These are phyloP conservation scores for Drosophila affinis DNA, from an alignment of 2,888 invertebrate genomes.

Conservation along the genomic window DNA sequence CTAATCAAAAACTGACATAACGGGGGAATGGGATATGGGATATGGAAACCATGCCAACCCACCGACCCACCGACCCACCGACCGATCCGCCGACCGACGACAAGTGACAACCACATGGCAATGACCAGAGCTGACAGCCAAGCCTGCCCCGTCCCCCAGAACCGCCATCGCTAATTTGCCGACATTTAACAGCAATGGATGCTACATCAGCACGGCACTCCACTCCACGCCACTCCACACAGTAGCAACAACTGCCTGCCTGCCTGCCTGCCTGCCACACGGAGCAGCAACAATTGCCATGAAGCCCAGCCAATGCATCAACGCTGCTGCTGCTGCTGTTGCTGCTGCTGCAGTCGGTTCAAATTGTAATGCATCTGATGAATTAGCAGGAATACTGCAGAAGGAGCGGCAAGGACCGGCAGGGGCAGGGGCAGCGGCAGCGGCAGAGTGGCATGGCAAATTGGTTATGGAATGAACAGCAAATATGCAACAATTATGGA, in stretches of 20 bases:
- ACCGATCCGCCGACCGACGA: slow-evolving; percentile 50
- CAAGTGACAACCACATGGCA: slow-evolving; percentile 65
- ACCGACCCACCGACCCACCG: slow-evolving; percentile 29
- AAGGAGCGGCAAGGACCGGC: not conserved
- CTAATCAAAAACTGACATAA: slow-evolving; percentile 63
- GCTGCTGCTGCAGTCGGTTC: slow-evolving; percentile 27
- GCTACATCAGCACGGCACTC: slow-evolving; percentile 35
- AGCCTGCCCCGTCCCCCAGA: slow-evolving; percentile 41
- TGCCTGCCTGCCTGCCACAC: not conserved
- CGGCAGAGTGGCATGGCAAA: not conserved
- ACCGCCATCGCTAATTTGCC: slow-evolving; percentile 69
- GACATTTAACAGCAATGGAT: slow-evolving; percentile 68
- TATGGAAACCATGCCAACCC: slow-evolving; percentile 40
- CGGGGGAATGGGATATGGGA: slow-evolving; percentile 19
- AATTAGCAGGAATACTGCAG: slow-evolving; percentile 34
- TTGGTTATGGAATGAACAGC: slow-evolving; percentile 40
- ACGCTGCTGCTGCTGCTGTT: slow-evolving; percentile 19
- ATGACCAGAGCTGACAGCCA: slow-evolving; percentile 45
- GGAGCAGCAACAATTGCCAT: slow-evolving; percentile 19
- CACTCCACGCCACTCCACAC: not conserved
- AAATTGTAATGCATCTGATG: slow-evolving; percentile 52
- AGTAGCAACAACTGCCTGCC: not conserved
- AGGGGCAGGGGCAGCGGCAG: not conserved
- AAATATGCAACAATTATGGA: slow-evolving; percentile 51
- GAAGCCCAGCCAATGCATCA: slow-evolving; percentile 39